Evolutionary conservation across 2,888 invertebrate genomes (phyloP).

Genomic region (Tenthredo mesomela): DNA sequence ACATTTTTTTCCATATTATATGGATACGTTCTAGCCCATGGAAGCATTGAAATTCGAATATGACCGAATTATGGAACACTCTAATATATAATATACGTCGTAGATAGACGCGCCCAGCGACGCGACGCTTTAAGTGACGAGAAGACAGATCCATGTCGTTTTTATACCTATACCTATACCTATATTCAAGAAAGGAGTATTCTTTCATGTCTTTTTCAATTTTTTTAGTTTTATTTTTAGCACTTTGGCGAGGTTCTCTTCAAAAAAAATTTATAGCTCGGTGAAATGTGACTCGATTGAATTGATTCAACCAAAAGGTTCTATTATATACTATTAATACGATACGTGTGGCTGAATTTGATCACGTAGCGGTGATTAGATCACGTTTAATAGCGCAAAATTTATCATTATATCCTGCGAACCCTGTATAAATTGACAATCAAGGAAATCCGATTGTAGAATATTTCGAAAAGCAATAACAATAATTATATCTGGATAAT

Average conservation of each 20-base stretch:
- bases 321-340: not conserved
- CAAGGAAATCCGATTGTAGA: not conserved
- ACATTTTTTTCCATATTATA: too few species aligned
- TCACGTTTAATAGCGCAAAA: not conserved
- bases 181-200: not conserved
- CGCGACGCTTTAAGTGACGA: slow-evolving; percentile 13
- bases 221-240: not conserved
- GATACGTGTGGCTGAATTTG: not conserved
- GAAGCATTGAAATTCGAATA: too few species aligned
- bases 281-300: not conserved
- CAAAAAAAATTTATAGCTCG: not conserved
- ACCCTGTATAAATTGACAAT: not conserved
- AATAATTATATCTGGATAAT: not conserved
- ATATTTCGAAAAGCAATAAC: not conserved
- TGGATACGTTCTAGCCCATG: too few species aligned
- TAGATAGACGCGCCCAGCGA: not conserved
- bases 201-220: not conserved
- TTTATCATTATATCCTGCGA: not conserved
- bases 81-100: not conserved
- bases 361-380: not conserved
- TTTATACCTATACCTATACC: not conserved
- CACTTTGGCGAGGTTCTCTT: not conserved
- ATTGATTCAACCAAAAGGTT: not conserved
- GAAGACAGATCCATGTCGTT: slow-evolving; percentile 17
- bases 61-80: too few species aligned